Evolutionary conservation across 1,140 invertebrate species (phyloP).

Genomic region (Lepidotrigona ventralis): DNA sequence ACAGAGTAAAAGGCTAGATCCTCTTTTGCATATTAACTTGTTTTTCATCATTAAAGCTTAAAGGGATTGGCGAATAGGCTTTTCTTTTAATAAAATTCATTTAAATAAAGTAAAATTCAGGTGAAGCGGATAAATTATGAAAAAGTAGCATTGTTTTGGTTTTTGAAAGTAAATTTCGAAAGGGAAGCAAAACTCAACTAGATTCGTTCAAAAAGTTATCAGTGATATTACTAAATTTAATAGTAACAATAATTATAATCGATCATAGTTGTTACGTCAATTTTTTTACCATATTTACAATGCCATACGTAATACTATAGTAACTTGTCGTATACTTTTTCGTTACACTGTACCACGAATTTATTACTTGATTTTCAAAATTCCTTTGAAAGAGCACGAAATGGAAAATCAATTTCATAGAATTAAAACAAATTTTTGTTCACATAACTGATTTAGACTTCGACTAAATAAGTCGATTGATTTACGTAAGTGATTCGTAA

Average conservation of each 20-base stretch:
- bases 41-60: constrained; percentile 13
- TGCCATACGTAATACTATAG: constrained; percentile 71
- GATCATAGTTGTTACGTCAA: constrained; percentile 64
- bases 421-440: not conserved
- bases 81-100: not conserved
- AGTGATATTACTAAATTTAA: constrained; percentile 28
- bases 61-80: constrained; percentile 16
- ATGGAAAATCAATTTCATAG: not conserved
- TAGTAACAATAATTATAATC: constrained; percentile 53
- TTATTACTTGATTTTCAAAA: constrained; percentile 34
- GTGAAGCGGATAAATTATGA: not conserved
- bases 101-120: not conserved
- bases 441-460: not conserved
- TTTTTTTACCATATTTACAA: constrained; percentile 75
- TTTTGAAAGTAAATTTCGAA: not conserved
- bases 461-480: not conserved
- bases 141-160: not conserved
- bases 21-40: not conserved
- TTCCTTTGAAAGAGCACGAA: not conserved
- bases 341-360: constrained; percentile 61
- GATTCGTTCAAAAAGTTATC: constrained; percentile 10
- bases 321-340: constrained; percentile 78
- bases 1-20: constrained; percentile 44
- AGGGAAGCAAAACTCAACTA: constrained; percentile 14
- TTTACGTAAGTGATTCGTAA: not conserved